Conservation (phyloP, 2,888 invertebrate genomes). For the Sympetrum striolatum region DNA sequence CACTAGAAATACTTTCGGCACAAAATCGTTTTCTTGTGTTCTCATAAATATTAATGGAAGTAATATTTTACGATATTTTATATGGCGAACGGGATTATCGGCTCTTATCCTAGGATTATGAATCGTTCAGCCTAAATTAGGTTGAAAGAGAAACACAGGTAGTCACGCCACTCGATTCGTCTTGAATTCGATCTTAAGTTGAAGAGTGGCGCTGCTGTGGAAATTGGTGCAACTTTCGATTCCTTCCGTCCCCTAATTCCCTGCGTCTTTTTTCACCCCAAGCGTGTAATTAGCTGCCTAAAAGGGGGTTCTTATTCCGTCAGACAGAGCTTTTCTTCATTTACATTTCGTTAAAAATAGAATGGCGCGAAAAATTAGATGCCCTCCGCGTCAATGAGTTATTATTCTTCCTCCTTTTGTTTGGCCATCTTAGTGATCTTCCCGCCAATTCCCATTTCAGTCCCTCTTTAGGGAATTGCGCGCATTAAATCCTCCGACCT, state of each 20-base stretch:
- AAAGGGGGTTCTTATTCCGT: neutral
- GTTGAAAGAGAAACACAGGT: too few species aligned
- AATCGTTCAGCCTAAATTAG: too few species aligned
- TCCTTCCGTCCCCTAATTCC: neutral
- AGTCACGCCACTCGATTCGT: too few species aligned
- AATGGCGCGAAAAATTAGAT: conserved; percentile 22
- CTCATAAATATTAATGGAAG: too few species aligned
- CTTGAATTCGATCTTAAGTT: too few species aligned
- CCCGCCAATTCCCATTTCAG: neutral
- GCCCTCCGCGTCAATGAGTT: conserved; percentile 24
- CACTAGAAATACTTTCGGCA: too few species aligned
- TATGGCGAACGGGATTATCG: too few species aligned
- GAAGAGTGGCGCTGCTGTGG: too few species aligned
- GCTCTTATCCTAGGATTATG: too few species aligned
- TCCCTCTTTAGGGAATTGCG: neutral
- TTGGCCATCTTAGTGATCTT: neutral
- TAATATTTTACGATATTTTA: too few species aligned
- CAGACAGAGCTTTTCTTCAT: neutral
- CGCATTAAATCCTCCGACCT: neutral
- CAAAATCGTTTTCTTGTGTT: too few species aligned
- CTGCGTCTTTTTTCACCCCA: conserved; percentile 16
- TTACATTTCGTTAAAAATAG: conserved; percentile 21
- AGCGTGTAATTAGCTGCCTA: conserved; percentile 34
- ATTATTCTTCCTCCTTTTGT: conserved; percentile 26
- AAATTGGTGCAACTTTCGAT: too few species aligned